phyloP scores from a whole-genome alignment of 30 jellyfish, hydroid and myxozoan genomes.

The Mastigias papua region DNA sequence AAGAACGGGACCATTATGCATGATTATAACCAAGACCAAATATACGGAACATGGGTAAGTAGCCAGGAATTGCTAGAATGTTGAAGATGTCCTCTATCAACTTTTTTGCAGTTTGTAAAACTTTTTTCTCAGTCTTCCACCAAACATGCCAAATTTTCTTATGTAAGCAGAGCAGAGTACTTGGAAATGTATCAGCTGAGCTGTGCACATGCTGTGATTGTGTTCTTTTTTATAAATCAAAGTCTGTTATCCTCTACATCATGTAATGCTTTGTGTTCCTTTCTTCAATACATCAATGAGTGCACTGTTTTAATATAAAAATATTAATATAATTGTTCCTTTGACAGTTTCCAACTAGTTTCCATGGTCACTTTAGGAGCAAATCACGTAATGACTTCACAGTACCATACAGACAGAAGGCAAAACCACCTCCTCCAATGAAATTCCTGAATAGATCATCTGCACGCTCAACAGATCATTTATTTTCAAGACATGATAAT shows the following conservation, averaged over 20 bases:
- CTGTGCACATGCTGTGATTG: too few species aligned
- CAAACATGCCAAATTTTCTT: too few species aligned
- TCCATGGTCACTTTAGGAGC: constrained; percentile 93
- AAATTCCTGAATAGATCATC: constrained; percentile 73
- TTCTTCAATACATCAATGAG: background rate
- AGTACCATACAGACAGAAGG: constrained; percentile 77
- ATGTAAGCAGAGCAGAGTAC: too few species aligned
- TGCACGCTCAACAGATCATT: constrained; percentile 87
- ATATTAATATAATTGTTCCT: background rate
- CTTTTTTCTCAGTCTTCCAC: too few species aligned
- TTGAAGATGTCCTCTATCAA: background rate
- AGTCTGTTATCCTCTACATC: too few species aligned
- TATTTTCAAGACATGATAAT: constrained; percentile 92
- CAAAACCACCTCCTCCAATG: constrained; percentile 89
- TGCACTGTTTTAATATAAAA: background rate
- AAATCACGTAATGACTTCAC: constrained; percentile 76
- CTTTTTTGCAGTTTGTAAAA: background rate
- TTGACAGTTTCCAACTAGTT: constrained; percentile 84
- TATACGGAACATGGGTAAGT: constrained; percentile 53
- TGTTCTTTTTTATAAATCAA: too few species aligned
- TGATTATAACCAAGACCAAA: constrained; percentile 19
- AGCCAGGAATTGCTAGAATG: background rate
- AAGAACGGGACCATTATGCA: constrained; percentile 5
- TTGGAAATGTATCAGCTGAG: too few species aligned
- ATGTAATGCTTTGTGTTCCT: too few species aligned